Evolutionary conservation across 2,888 invertebrate genomes (phyloP).

Genomic region (Hymenopus coronatus): DNA sequence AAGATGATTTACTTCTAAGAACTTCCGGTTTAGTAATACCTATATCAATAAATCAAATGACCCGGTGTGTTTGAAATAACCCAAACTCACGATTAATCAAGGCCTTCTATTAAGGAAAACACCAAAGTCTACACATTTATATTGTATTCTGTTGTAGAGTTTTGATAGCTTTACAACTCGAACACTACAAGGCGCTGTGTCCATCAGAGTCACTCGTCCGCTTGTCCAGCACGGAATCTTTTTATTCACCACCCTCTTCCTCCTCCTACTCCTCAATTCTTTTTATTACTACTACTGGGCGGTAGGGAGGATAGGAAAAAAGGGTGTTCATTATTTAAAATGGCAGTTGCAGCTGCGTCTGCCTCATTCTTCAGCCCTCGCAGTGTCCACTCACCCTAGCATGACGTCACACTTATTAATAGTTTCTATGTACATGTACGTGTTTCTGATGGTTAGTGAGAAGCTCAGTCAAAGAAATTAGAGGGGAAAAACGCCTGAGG

Average conservation of each 20-base stretch:
- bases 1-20: no score
- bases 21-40: no score
- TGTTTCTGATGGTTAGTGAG: background rate
- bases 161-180: no score
- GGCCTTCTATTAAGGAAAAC: no score
- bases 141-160: no score
- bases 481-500: background rate
- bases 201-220: background rate
- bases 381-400: background rate
- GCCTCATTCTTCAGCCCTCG: conserved; percentile 10
- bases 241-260: background rate
- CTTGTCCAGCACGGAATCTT: background rate
- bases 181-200: background rate
- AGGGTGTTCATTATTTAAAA: conserved; percentile 22
- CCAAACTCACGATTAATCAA: no score
- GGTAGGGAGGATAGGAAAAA: background rate
- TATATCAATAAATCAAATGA: no score
- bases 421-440: background rate
- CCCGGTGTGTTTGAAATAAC: no score
- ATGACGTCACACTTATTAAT: conserved; percentile 20
- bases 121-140: no score
- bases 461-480: background rate
- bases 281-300: background rate
- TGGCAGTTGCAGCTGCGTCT: conserved; percentile 24
- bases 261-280: background rate